phyloP scores from a whole-genome alignment of 2,113 vertebrate genomes.

The Thermophis baileyi region DNA sequence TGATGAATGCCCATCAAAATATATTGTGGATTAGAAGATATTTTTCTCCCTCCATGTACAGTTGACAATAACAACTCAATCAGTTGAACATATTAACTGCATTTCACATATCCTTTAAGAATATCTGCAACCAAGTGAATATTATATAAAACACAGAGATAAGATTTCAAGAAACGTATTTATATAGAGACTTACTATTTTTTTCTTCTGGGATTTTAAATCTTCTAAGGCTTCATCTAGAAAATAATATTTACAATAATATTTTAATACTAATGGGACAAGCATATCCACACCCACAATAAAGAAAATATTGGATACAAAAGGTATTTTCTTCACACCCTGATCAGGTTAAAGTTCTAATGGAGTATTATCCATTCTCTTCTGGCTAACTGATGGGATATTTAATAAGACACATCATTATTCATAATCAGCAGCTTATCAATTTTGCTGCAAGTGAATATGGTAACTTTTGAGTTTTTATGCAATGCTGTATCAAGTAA shows the following conservation, averaged over 20 bases:
- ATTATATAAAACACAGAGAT: background rate
- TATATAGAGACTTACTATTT: conserved; percentile 85
- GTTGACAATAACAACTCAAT: background rate
- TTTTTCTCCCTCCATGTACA: background rate
- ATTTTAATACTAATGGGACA: conserved; percentile 41
- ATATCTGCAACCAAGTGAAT: background rate
- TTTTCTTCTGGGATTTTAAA: conserved; percentile 89
- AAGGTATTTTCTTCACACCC: background rate
- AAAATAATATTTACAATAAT: conserved; percentile 52
- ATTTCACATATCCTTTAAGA: background rate
- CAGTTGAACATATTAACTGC: background rate
- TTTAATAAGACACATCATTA: conserved; percentile 9
- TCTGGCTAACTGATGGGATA: conserved; percentile 16
- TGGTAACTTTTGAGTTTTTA: conserved; percentile 34
- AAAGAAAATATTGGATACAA: conserved; percentile 4
- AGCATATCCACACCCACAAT: background rate
- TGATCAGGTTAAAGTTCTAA: background rate
- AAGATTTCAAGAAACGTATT: background rate
- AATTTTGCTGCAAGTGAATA: background rate
- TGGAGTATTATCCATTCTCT: conserved; percentile 7
- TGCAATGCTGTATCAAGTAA: conserved; percentile 49
- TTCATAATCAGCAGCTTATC: background rate
- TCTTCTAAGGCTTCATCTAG: conserved; percentile 92
- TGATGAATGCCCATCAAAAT: background rate
- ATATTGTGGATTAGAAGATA: background rate